Evolutionary conservation across 2,797 vertebrate species (phyloP), one percentile per base, ranked within the genome.

Genomic region (Anisognathus igniventris): DNA sequence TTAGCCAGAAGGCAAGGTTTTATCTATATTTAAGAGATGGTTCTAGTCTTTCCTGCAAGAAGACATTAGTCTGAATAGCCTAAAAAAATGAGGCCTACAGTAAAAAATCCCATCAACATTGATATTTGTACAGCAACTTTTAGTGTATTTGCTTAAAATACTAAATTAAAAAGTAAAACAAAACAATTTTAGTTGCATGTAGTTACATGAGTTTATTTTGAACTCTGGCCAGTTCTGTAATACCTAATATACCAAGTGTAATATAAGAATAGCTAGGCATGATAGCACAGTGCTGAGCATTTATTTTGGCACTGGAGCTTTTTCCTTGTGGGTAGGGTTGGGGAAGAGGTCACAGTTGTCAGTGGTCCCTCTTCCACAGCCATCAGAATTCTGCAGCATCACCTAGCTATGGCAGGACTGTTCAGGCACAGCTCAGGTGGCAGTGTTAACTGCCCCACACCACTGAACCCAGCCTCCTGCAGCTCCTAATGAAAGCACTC

Each of bases 131-230:
- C 31, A 87, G 51, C 47, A 88, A 89, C 28, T 44, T 78, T 14
- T 31, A 81, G 45, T 70, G 57, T 48, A 78, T 81, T 90, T 92
- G 47, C 71, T 82, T 92, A 93, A 88, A 95, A 91, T 42, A 79
- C 44, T 79, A 82, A 91, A 91, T 84, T 70, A 89, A 96, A 95
- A 93, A 68, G 57, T 75, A 79, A 85, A 92, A 57, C 35, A 62
- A 86, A 82, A 40, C 48, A 67, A 91, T 82, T 96, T 95, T 82
- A 76, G 77, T 79, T 87, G 56, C 74, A 76, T 73, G 86, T 45
- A 86, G 62, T 92, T 89, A 96, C 56, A 79, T 21, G 64, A 85
- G 71, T 89, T 94, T 82, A 89, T 93, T 93, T 87, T 96, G 87
- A 91, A 87, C 40, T 71, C 81, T 50, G 30, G 60, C 71, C 74